phyloP scores from a whole-genome alignment of 2,113 vertebrate genomes.

The Lonchura striata region DNA sequence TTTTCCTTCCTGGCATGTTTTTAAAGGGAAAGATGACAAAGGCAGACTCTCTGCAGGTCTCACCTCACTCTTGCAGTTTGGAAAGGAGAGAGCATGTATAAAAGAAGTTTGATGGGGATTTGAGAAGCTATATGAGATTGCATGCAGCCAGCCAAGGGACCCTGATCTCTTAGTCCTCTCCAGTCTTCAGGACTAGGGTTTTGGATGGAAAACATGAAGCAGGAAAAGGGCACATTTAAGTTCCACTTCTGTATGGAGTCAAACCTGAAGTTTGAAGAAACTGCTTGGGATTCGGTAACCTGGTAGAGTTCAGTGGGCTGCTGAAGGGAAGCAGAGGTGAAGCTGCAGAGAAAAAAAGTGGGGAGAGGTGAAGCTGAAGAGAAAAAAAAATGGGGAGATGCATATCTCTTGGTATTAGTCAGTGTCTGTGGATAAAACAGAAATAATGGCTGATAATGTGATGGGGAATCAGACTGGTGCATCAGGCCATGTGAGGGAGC shows the following conservation, averaged over 20 bases:
- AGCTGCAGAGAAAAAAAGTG: not conserved
- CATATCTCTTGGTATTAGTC: not conserved
- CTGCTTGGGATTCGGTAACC: not conserved
- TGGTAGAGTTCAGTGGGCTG: not conserved
- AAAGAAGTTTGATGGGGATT: not conserved
- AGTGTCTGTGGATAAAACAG: not conserved
- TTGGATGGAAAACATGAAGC: not conserved
- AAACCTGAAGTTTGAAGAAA: not conserved
- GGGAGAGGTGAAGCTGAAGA: not conserved
- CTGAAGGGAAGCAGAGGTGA: not conserved
- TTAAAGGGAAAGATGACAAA: not conserved
- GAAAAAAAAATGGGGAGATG: not conserved
- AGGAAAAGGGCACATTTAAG: not conserved
- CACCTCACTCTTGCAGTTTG: not conserved
- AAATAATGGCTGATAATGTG: not conserved
- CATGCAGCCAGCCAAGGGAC: not conserved
- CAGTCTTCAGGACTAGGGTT: not conserved
- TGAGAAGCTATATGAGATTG: not conserved
- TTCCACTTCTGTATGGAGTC: not conserved
- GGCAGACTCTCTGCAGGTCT: not conserved
- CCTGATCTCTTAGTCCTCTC: not conserved
- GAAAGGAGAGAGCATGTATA: not conserved
- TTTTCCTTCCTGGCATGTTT: not conserved
- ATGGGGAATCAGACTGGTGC: not conserved
- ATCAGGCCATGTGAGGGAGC: not conserved